Base-by-base conservation (phyloP, 2,113 vertebrate species). In the Rhea americana region DNA sequence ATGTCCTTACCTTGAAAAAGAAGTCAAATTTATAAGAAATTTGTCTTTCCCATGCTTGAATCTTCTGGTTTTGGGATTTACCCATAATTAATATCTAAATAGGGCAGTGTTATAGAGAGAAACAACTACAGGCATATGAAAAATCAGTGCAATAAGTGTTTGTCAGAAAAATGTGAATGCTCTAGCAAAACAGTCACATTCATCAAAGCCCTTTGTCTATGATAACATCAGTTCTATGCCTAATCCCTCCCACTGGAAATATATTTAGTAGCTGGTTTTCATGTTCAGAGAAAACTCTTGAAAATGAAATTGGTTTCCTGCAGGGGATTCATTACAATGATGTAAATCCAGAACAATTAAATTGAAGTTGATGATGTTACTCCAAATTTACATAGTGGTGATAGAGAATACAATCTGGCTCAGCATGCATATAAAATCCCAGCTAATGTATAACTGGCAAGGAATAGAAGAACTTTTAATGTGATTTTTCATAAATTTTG, bases 201-300 rank as follows among this genome's bases (percentile, higher is more conserved):
- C 83, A 91, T 96, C 83, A 89, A 75, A 94, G 45, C 17, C 58
- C 62, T 96, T 94, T 96, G 83, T 94, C 53, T 91, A 16, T 62
- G 32, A 50, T 85, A 89, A 39, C 50, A 85, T 80, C 67, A 58
- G 14, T 77, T 91, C 81, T 79, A 8, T 72, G 41, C 86, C 45
- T 86, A 82, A 86, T 92, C 84, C 45, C 58, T 88, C 61, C 83
- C 62, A 53, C 1, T 90, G 91, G 74, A 88, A 93, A 24, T 48
- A 70, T 19, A 55, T 84, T 93, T 94, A 63, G 66, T 70, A 84
- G 41, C 71, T 90, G 62, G 17, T 91, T 94, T 91, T 91, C 77
- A 24, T 67, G 58, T 89, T 94, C 71, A 71, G 41, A 82, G 70
- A 91, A 89, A 93, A 61, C 83, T 84, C 80, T 95, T 94, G 81